phyloP scores from a whole-genome alignment of 2,797 vertebrate species.

The Ctenopoma multispine region DNA sequence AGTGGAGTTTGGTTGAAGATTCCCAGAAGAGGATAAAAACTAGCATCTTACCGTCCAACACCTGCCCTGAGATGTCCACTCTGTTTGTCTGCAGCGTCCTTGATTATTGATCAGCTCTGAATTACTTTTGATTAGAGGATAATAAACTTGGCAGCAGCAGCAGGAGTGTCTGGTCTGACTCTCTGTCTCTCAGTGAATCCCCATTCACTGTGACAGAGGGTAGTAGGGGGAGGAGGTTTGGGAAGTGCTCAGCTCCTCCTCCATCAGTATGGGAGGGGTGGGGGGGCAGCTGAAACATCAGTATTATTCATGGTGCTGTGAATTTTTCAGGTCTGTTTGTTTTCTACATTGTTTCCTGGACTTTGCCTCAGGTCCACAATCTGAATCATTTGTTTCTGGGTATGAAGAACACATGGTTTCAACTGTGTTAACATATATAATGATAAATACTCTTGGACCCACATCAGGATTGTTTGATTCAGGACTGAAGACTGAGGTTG shows the following conservation, averaged over 20 bases:
- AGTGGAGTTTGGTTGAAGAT: neutral
- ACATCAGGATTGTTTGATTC: too few species aligned
- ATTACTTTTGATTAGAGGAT: neutral
- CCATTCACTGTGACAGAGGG: neutral
- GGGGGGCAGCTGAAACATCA: neutral
- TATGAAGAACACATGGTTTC: too few species aligned
- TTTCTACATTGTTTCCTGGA: neutral
- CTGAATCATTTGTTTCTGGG: too few species aligned
- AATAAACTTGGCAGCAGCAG: neutral
- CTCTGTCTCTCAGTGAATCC: neutral
- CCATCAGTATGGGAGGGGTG: neutral
- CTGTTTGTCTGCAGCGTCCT: neutral
- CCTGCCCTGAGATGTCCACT: neutral
- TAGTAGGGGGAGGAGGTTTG: neutral
- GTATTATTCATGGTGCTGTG: neutral
- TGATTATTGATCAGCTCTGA: neutral
- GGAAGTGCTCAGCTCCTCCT: neutral
- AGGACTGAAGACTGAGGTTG: too few species aligned
- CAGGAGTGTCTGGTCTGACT: conserved; percentile 31
- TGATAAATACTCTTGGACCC: too few species aligned
- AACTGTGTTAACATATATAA: too few species aligned
- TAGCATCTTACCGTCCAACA: conserved; percentile 6
- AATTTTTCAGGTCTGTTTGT: neutral
- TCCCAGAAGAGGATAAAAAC: neutral
- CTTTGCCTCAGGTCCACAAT: neutral